Percentiles rank a stretch among this genome's conserved stretches.
These are phyloP conservation scores for Meta bourneti DNA, from an alignment of 2,888 invertebrate species.

Conservation along the genomic window DNA sequence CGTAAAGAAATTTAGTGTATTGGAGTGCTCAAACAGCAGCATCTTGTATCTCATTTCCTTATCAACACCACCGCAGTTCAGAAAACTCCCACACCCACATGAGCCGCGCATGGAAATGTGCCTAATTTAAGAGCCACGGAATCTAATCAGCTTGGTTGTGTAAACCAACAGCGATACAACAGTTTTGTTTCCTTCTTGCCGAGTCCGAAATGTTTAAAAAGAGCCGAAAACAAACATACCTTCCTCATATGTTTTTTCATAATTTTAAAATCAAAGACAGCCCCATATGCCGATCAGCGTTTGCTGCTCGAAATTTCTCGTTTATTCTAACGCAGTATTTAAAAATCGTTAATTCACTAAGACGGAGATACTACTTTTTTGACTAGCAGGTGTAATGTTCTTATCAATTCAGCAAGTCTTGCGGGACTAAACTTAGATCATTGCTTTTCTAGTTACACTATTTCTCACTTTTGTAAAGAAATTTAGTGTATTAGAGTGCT, in stretches of 20 bases:
- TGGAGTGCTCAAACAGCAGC: background rate
- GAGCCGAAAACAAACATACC: background rate
- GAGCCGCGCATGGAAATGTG: no score
- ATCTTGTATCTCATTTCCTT: background rate
- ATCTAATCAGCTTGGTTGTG: no score
- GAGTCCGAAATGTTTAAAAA: no score
- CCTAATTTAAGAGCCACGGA: no score
- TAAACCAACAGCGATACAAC: no score
- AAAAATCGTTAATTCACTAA: no score
- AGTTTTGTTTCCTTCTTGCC: no score
- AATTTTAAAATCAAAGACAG: background rate
- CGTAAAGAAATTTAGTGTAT: background rate
- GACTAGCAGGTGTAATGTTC: no score
- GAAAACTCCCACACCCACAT: no score
- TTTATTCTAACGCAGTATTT: no score
- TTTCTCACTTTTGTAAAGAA: background rate
- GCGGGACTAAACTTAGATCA: background rate
- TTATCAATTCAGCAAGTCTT: no score
- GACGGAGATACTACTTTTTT: no score
- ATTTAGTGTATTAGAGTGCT: background rate
- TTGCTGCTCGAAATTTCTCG: constrained; percentile 9
- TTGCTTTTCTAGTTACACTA: background rate
- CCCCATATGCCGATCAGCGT: background rate
- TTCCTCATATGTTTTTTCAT: background rate
- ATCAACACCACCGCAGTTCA: background rate